phyloP scores from a whole-genome alignment of 2,113 vertebrate species.

The Hippoglossus stenolepis region DNA sequence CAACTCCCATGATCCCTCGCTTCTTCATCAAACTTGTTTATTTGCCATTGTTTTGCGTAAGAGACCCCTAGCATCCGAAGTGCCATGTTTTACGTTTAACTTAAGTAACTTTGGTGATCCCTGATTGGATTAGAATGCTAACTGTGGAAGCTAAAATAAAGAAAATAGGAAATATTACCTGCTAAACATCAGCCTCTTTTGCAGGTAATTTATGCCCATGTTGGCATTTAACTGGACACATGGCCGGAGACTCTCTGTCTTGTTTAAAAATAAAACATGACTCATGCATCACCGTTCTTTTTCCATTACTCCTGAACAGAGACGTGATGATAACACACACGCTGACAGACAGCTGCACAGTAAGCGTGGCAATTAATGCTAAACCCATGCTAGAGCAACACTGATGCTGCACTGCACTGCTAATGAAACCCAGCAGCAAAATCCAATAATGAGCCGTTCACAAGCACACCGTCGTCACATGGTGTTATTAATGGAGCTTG shows the following conservation, averaged over 20 bases:
- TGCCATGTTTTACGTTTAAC: too few relatives aligned
- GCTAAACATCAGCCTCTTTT: too few relatives aligned
- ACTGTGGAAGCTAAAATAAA: too few relatives aligned
- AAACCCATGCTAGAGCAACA: slow-evolving; percentile 27
- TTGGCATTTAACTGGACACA: background rate
- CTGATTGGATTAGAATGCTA: too few relatives aligned
- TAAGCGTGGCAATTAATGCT: slow-evolving; percentile 21
- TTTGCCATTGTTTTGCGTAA: too few relatives aligned
- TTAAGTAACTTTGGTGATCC: too few relatives aligned
- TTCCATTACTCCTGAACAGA: slow-evolving; percentile 7
- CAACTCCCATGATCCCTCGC: too few relatives aligned
- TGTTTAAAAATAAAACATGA: background rate
- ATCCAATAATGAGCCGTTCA: slow-evolving; percentile 52
- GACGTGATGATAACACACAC: too few relatives aligned
- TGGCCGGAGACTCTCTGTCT: too few relatives aligned
- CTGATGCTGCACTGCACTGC: slow-evolving; percentile 16
- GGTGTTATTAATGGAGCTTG: slow-evolving; percentile 47
- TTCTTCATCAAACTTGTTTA: too few relatives aligned
- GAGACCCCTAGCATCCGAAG: too few relatives aligned
- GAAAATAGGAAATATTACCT: too few relatives aligned
- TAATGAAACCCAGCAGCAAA: slow-evolving; percentile 43
- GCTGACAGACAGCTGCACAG: background rate
- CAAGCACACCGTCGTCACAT: slow-evolving; percentile 15
- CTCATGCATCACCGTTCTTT: slow-evolving; percentile 3
- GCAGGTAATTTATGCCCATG: background rate